phyloP scores from a whole-genome alignment of 2,797 vertebrate species.

The Odontamblyopus rebecca region DNA sequence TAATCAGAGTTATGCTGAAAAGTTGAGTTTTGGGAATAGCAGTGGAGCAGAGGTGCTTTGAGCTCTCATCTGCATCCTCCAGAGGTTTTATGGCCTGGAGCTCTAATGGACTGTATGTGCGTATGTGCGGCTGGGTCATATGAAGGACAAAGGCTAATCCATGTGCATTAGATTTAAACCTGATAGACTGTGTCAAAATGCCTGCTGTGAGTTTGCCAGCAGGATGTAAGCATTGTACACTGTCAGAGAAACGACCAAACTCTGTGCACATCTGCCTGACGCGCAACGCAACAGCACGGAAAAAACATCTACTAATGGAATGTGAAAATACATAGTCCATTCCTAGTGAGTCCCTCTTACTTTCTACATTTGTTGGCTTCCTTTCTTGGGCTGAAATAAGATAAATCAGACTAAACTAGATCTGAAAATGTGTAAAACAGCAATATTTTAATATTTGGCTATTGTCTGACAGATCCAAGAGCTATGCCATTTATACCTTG shows the following conservation, averaged over 20 bases:
- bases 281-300: neutral
- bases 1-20: slow-evolving; percentile 49
- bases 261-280: slow-evolving; percentile 33
- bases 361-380: neutral
- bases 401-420: neutral
- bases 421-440: neutral
- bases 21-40: slow-evolving; percentile 57
- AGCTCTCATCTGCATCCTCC: slow-evolving; percentile 40
- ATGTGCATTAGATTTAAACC: slow-evolving; percentile 52
- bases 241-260: slow-evolving; percentile 7
- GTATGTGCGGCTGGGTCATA: slow-evolving; percentile 57
- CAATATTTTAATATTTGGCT: neutral
- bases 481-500: neutral
- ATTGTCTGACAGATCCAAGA: too few species aligned
- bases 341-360: neutral
- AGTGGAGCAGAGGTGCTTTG: slow-evolving; percentile 50
- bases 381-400: neutral
- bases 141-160: slow-evolving; percentile 66
- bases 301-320: neutral
- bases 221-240: slow-evolving; percentile 29
- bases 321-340: neutral
- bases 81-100: slow-evolving; percentile 48
- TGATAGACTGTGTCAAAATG: slow-evolving; percentile 36
- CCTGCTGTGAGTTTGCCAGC: slow-evolving; percentile 36
- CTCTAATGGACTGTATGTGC: slow-evolving; percentile 22